These are phyloP conservation scores for Thamnophis sirtalis DNA, from an alignment of 2,113 vertebrate genomes.

Conservation along the genomic window DNA sequence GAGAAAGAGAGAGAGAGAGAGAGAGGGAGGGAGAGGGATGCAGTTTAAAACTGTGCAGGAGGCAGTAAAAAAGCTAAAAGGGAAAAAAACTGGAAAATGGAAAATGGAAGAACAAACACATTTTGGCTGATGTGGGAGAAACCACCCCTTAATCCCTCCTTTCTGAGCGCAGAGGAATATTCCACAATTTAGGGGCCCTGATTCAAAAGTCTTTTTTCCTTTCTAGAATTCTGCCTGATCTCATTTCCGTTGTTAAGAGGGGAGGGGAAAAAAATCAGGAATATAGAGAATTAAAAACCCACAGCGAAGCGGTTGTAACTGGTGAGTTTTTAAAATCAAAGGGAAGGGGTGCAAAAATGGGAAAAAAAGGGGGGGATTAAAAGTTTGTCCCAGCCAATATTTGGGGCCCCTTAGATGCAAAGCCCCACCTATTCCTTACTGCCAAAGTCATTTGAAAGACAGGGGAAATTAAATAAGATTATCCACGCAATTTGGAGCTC, in stretches of 20 bases:
- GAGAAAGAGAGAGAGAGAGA: too few species aligned
- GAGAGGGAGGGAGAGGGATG: not conserved
- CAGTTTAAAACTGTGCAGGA: not conserved
- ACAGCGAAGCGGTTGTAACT: not conserved
- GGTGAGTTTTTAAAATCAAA: not conserved
- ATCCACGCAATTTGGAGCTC: not conserved
- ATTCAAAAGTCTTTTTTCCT: not conserved
- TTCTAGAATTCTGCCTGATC: not conserved
- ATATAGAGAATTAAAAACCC: not conserved
- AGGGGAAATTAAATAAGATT: fast-evolving
- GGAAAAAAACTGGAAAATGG: not conserved
- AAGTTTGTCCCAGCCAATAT: not conserved
- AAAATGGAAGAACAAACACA: not conserved
- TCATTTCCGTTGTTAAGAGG: not conserved
- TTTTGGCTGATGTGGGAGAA: not conserved
- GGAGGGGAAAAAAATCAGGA: not conserved
- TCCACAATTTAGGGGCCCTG: not conserved
- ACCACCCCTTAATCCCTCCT: not conserved
- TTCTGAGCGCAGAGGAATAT: not conserved
- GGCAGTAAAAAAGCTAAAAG: not conserved
- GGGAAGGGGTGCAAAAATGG: not conserved
- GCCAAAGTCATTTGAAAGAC: not conserved
- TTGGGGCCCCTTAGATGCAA: not conserved
- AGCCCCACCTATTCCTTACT: not conserved
- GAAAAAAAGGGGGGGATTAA: not conserved